Base-by-base conservation (phyloP, 2,797 vertebrate genomes). In the Adrianichthys oophorus region DNA sequence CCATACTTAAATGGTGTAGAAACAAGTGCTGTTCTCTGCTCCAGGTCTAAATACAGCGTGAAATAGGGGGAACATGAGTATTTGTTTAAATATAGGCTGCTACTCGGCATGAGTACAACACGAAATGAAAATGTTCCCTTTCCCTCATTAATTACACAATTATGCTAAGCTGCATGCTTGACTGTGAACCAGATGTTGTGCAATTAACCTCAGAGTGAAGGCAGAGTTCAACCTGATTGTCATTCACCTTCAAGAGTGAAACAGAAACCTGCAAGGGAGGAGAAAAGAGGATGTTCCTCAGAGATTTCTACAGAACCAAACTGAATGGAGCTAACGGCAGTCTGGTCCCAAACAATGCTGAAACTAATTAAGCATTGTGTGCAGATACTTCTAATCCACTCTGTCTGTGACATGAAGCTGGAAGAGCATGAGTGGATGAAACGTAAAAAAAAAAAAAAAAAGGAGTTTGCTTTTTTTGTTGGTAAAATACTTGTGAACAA, bases 161-260 rank as follows among this genome's bases (percentile, higher is more conserved):
- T 66, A 74, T 74, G 84, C 63, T 83, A 83, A 89, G 82, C 65
- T 62, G 52, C 78, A 73, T 48, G 70, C 71, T 66, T 68, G 69
- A 61, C 63, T 76, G 55, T 78, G 65, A 74, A 90, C 75, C 83
- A 84, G 56, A 82, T 56, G 80, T 91, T 85, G 77, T 63, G 76
- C 66, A 73, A 86, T 87, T 88, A 83, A 86, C 85, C 88, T 83
- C 68, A 15, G 69, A 52, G 72, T 76, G 71, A 81, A 83, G 70
- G 85, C 70, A 78, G 48, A 18, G 74, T 74, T 80, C 65, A 65
- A 71, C 57, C 58, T 72, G 66, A 83, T 74, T 76, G 83, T 89
- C 68, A 88, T 52, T 83, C 82, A 84, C 83, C 80, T 85, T 77
- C 68, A 83, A 54, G 57, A 64, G 40, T 37, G 73, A 74, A 82